Base-by-base conservation (phyloP, 2,797 vertebrate species). In the Chloroceryle inda region DNA sequence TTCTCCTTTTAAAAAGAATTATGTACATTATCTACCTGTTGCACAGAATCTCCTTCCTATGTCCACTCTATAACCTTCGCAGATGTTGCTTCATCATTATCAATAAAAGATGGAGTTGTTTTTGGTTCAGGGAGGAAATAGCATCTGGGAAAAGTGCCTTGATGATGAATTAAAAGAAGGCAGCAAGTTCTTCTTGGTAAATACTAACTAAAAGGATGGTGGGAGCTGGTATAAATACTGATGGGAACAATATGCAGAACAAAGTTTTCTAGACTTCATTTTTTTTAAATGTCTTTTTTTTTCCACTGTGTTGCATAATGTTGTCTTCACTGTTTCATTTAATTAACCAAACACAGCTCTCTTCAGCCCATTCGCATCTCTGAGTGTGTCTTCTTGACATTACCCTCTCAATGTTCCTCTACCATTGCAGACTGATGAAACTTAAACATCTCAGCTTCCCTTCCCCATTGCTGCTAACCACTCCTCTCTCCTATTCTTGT, bases 1-100 rank as follows among this genome's bases (percentile, higher is more conserved):
- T 92, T 81, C 74, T 89, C 81, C 59, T 64, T 83, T 82, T 44
- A 55, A 88, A 81, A 91, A 66, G 77, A 95, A 90, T 89, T 77
- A 89, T 58, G 77, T 59, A 86, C 53, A 76, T 94, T 90, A 91
- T 71, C 80, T 94, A 94, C 92, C 74, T 92, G 83, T 90, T 95
- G 85, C 74, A 77, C 50, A 84, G 79, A 94, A 79, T 63, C 40
- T 69, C 49, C 71, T 90, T 95, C 26, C 77, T 61, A 59, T 74
- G 74, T 78, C 74, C 74, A 71, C 79, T 85, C 55, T 55, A 75
- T 52, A 96, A 96, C 27, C 52, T 95, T 71, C 92, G 80, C 88
- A 96, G 80, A 77, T 89, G 67, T 35, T 84, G 50, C 40, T 94
- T 23, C 33, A 53, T 2, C 63, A 47, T 56, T 85, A 81, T 27